A percentile compares a stretch with the other conserved stretches of the same genome.
These are phyloP conservation scores for Opisthograptis luteolata DNA, from an alignment of 2,888 invertebrate species.

Conservation along the genomic window DNA sequence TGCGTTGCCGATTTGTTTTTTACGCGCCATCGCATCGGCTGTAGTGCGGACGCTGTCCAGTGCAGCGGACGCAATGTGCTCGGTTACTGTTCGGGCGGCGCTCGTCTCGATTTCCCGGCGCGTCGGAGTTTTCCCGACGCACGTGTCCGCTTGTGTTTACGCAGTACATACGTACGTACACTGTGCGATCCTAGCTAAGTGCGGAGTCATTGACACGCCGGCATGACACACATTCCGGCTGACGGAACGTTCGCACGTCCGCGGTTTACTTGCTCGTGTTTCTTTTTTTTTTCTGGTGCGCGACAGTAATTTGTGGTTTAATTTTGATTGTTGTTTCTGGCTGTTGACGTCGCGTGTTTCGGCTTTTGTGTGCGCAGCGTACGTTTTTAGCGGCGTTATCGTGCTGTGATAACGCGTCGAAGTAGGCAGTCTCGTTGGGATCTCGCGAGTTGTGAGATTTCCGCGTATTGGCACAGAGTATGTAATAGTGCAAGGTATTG, in stretches of 20 bases:
- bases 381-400: slow-evolving; percentile 52
- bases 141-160: slow-evolving; percentile 77
- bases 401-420: slow-evolving; percentile 52
- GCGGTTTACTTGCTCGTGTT: slow-evolving; percentile 62
- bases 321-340: slow-evolving; percentile 57
- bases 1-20: slow-evolving; percentile 51
- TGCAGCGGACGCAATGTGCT: slow-evolving; percentile 49
- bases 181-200: slow-evolving; percentile 50
- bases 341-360: slow-evolving; percentile 52
- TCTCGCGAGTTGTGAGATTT: slow-evolving; percentile 48
- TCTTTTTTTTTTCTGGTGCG: no score
- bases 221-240: slow-evolving; percentile 82
- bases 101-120: slow-evolving; percentile 46
- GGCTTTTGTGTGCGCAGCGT: slow-evolving; percentile 35
- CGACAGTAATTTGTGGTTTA: slow-evolving; percentile 46
- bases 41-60: slow-evolving; percentile 44
- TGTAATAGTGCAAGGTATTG: no score
- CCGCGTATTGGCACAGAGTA: no score
- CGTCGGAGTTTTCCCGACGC: slow-evolving; percentile 57
- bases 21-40: slow-evolving; percentile 54
- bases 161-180: slow-evolving; percentile 59
- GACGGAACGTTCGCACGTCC: slow-evolving; percentile 69
- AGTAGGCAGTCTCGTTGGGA: slow-evolving; percentile 50
- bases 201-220: slow-evolving; percentile 78
- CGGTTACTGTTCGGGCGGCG: slow-evolving; percentile 47